Evolutionary conservation across 2,888 invertebrate genomes (phyloP), one percentile per base, ranked within the genome.

Genomic region (Dasypolia templi): DNA sequence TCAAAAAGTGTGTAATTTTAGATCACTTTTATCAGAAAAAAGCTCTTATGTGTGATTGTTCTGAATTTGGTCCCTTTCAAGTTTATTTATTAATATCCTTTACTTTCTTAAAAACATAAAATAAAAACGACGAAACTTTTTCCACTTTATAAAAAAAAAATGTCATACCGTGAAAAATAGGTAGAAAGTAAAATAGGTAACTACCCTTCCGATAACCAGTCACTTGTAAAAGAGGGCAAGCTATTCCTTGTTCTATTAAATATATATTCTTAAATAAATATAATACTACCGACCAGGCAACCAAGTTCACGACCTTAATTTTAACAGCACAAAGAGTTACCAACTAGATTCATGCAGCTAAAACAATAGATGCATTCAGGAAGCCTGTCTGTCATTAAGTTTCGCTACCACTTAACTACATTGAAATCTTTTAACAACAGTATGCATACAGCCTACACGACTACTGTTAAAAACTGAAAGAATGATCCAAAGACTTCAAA

Each of bases 1-100:
- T n/a, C n/a, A n/a, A 46, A 46, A 46, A 6, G 46, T 46, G 46
- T 19, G 12, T 49, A 58, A 69, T 68, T 69, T 72, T 19, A 32
- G 29, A 58, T 5, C 56, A 58, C 49, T 69, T n/a, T 7, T 17
- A 72, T 29, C n/a, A 11, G 35, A n/a, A 49, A 42, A 68, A 69
- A 72, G 49, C 42, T 32, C 19, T 49, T 58, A 69, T 1, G n/a
- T 39, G 22, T 58, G 29, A 49, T 58, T 19, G 26, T 3, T 22
- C 26, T 22, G 44, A 19, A 46, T 35, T 55, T 72, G 2, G 17
- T 53, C 19, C 19, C 12, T 69, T 14, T 32, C 29, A 29, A 17
- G 17, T 56, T 42, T 58, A 53, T 67, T n/a, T 44, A 0, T 53
- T n/a, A n/a, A n/a, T n/a, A n/a, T n/a, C n/a, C n/a, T n/a, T n/a